A percentile compares a stretch with the other conserved stretches of the same genome.
phyloP scores from a whole-genome alignment of 2,113 vertebrate species.

The Neopipo cinnamomea region DNA sequence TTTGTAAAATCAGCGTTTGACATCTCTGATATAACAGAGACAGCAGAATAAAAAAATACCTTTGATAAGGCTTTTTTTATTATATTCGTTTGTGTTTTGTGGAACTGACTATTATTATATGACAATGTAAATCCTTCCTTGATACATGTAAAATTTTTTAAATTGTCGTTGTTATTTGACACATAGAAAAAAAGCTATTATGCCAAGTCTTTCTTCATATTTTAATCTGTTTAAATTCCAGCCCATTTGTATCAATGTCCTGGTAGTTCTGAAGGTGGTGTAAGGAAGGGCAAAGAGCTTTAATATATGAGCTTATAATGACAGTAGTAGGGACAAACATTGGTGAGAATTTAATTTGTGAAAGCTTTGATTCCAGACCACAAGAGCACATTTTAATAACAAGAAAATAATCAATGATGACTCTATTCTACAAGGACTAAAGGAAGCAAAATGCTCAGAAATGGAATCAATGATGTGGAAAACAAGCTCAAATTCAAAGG shows the following conservation, averaged over 20 bases:
- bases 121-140: background rate
- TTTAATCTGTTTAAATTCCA: background rate
- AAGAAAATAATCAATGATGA: slow-evolving; percentile 41
- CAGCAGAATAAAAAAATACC: background rate
- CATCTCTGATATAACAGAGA: background rate
- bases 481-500: slow-evolving; percentile 28
- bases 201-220: background rate
- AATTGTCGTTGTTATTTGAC: background rate
- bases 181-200: background rate
- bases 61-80: background rate
- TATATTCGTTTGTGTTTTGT: background rate
- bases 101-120: background rate
- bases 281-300: background rate
- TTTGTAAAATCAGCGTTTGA: background rate
- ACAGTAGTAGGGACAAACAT: background rate
- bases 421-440: slow-evolving; percentile 36
- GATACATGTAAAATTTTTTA: background rate
- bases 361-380: slow-evolving; percentile 3
- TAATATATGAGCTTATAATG: background rate
- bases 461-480: slow-evolving; percentile 22
- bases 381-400: slow-evolving; percentile 1
- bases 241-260: background rate
- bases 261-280: background rate
- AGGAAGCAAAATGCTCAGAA: slow-evolving; percentile 35
- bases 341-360: background rate